Evolutionary conservation across 37 sponge, comb jelly and placozoan species (phyloP).

Genomic region (Ianthella basta): DNA sequence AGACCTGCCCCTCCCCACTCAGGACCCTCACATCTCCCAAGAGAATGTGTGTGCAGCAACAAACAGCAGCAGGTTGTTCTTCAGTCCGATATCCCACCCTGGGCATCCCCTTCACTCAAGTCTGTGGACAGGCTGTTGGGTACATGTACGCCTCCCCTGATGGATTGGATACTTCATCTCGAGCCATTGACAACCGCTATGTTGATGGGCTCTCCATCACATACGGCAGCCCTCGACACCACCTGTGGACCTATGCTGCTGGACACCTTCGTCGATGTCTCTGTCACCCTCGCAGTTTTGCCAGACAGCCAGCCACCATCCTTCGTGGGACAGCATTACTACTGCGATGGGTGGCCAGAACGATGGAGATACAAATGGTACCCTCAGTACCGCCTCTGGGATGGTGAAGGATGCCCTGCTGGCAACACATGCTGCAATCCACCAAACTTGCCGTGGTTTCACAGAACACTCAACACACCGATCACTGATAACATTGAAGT

Average conservation of each 20-base stretch:
- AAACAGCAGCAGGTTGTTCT: background rate
- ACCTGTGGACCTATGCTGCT: background rate
- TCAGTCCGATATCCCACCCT: background rate
- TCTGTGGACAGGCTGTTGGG: slow-evolving; percentile 20
- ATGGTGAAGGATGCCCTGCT: slow-evolving; percentile 36
- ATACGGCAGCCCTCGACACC: background rate
- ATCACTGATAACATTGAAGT: slow-evolving; percentile 42
- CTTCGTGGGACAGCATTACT: background rate
- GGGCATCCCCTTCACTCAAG: slow-evolving; percentile 4
- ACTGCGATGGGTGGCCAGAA: background rate
- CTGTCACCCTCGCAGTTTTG: background rate
- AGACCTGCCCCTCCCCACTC: slow-evolving; percentile 15
- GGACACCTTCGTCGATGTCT: background rate
- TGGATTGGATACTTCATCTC: background rate
- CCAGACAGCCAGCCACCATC: background rate
- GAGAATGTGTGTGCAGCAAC: slow-evolving; percentile 9
- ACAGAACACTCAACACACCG: slow-evolving; percentile 19
- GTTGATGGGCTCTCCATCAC: slow-evolving; percentile 21
- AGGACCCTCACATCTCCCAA: background rate
- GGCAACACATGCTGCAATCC: slow-evolving; percentile 19
- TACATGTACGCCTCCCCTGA: background rate
- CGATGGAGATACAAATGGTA: background rate
- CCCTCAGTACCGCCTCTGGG: slow-evolving; percentile 41
- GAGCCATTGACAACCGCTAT: background rate
- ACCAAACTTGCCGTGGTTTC: slow-evolving; percentile 35